A percentile compares a stretch with the other conserved stretches of the same genome.
Evolutionary conservation across 2,113 vertebrate species (phyloP).

Genomic region (Dicerorhinus sumatrensis): DNA sequence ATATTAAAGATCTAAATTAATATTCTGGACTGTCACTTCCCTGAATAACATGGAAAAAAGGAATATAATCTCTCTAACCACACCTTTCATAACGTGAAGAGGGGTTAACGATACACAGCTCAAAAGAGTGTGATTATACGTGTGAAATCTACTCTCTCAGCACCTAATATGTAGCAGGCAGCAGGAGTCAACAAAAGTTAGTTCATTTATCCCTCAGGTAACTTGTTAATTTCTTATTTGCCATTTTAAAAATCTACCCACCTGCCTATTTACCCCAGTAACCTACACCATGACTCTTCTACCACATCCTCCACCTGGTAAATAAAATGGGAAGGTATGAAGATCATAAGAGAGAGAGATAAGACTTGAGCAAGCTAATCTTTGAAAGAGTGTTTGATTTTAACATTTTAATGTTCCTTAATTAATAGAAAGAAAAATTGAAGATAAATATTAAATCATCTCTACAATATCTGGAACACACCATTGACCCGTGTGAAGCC

Average conservation of each 20-base stretch:
- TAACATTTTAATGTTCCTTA: background rate
- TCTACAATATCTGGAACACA: background rate
- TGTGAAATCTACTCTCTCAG: background rate
- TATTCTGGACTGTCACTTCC: background rate
- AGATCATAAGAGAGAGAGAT: background rate
- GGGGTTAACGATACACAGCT: background rate
- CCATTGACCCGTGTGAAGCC: background rate
- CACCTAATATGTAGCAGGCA: background rate
- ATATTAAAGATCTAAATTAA: background rate
- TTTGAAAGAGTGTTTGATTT: background rate
- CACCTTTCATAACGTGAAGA: background rate
- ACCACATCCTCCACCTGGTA: rapidly evolving
- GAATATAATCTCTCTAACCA: background rate
- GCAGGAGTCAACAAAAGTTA: background rate
- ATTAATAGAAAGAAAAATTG: background rate
- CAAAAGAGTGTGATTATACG: background rate
- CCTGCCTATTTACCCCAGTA: no score
- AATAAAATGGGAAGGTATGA: background rate
- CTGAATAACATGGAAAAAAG: background rate
- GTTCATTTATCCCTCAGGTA: background rate
- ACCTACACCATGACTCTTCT: background rate
- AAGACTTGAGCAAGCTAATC: background rate
- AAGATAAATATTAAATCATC: background rate
- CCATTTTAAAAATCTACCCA: background rate
- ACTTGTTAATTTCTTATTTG: no score